Percentiles rank a stretch among this genome's conserved stretches.
Conservation (phyloP, 2,888 invertebrate genomes). For the Ditula angustiorana region DNA sequence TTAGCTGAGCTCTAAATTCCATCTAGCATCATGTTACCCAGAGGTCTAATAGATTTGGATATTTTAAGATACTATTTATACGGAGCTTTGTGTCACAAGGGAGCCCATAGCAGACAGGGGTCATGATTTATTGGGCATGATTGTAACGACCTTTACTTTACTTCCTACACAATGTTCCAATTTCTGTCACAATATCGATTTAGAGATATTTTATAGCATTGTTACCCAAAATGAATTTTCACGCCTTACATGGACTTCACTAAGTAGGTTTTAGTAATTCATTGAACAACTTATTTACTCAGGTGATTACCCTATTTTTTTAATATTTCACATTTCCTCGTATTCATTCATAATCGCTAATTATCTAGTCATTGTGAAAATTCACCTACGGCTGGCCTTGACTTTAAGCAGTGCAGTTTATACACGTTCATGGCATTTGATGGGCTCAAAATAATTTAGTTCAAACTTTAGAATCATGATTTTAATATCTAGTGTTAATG, state of each 20-base stretch:
- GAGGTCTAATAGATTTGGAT: not conserved
- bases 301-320: too few species aligned
- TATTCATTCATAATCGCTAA: too few species aligned
- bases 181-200: slow-evolving; percentile 13
- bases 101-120: not conserved
- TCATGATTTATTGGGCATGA: not conserved
- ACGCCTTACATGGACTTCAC: too few species aligned
- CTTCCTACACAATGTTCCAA: not conserved
- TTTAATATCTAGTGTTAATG: not conserved
- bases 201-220: not conserved
- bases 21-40: not conserved
- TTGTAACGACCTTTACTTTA: not conserved
- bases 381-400: not conserved
- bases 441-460: not conserved
- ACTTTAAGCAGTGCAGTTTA: not conserved
- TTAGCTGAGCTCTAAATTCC: not conserved
- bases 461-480: not conserved
- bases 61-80: not conserved
- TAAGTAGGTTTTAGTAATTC: too few species aligned
- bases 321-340: too few species aligned
- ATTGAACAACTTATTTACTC: too few species aligned
- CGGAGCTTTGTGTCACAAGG: not conserved
- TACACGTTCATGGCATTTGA: not conserved
- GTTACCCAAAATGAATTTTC: too few species aligned
- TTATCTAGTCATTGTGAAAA: not conserved